phyloP scores from a whole-genome alignment of 2,797 vertebrate species.

The Uromys caudimaculatus region DNA sequence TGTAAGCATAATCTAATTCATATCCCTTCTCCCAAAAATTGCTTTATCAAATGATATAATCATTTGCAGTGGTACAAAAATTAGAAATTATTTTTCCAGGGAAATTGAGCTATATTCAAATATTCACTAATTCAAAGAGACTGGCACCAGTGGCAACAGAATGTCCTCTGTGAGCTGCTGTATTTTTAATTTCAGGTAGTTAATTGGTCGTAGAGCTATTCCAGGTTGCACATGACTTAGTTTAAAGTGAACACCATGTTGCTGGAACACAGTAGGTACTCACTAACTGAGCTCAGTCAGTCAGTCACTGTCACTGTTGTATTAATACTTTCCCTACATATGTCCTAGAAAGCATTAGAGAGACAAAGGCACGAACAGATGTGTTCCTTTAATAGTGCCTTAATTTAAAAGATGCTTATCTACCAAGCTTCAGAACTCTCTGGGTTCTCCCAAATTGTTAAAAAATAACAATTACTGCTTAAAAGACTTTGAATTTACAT shows the following conservation, averaged over 20 bases:
- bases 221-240: not conserved
- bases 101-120: not conserved
- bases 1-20: constrained; percentile 27
- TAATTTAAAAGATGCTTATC: not conserved
- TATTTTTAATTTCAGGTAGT: constrained; percentile 47
- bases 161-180: not conserved
- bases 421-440: not conserved
- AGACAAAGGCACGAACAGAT: not conserved
- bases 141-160: not conserved
- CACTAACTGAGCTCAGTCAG: not conserved
- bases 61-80: not conserved
- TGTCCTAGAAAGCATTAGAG: not conserved
- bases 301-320: not conserved
- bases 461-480: not conserved
- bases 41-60: not conserved
- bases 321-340: not conserved
- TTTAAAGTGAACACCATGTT: not conserved
- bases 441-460: not conserved
- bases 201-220: constrained; percentile 28
- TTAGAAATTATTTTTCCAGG: not conserved
- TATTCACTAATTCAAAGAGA: constrained; percentile 45
- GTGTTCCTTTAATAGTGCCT: not conserved
- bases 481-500: constrained; percentile 19
- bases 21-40: not conserved
- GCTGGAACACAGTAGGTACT: constrained; percentile 2